Conservation (phyloP, 1,140 invertebrate genomes). For the Steinernema feltiae region DNA sequence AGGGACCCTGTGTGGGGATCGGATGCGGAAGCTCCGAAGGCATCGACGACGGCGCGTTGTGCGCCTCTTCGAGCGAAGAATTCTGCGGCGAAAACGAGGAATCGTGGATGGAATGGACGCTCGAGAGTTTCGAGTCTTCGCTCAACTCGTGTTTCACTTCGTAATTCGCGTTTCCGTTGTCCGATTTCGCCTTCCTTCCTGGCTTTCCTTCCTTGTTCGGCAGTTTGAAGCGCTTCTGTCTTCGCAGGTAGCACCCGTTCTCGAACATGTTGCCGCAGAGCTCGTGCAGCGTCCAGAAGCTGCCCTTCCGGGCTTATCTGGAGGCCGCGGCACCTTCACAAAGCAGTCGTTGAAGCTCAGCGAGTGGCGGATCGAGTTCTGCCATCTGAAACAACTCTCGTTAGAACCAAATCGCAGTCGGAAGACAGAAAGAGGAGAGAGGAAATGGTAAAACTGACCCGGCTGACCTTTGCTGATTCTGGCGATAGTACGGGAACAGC, state of each 20-base stretch:
- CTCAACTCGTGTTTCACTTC: background rate
- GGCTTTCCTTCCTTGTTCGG: slow-evolving; percentile 39
- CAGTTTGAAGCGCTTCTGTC: slow-evolving; percentile 90
- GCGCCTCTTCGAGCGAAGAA: background rate
- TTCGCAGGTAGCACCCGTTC: slow-evolving; percentile 93
- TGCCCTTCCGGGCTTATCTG: slow-evolving; percentile 90
- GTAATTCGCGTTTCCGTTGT: background rate
- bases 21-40: background rate
- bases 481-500: slow-evolving; percentile 92
- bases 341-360: slow-evolving; percentile 62
- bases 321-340: slow-evolving; percentile 70
- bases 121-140: background rate
- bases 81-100: background rate
- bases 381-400: slow-evolving; percentile 73
- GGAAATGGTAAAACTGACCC: slow-evolving; percentile 4
- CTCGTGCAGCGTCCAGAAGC: slow-evolving; percentile 95
- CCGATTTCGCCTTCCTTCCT: slow-evolving; percentile 28
- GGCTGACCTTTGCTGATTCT: slow-evolving; percentile 60
- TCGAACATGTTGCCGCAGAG: slow-evolving; percentile 99
- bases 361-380: slow-evolving; percentile 87
- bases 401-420: background rate
- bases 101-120: background rate
- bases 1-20: background rate
- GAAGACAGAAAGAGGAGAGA: background rate
- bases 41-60: background rate